Evolutionary conservation across 1,140 invertebrate species (phyloP), one percentile per base, ranked within the genome.

Genomic region (Archivesica marissinica): DNA sequence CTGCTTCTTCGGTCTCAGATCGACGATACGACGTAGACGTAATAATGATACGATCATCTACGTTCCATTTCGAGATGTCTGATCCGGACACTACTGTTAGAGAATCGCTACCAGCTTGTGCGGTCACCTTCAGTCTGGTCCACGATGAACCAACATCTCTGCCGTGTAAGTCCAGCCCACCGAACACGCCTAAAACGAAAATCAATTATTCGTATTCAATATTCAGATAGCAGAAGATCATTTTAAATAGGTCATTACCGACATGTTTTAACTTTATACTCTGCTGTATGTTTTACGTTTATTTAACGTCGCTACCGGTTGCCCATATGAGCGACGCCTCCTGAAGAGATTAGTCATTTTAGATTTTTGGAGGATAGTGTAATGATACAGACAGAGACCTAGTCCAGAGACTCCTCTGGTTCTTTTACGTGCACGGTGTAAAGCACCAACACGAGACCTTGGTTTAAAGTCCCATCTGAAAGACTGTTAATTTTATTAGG

Each of bases 1-100:
- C 82, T 56, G 79, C 72, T 33, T 79, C 80, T 85, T 93, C 92
- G 44, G 56, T 88, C 68, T 93, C 92, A 30, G 76, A 68, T 44
- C 88, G 88, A 52, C 80, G 88, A 33, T 85, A 85, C 25, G 88
- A 54, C 33, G 93, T 92, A 20, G 91, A 90, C 11, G 93, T 90
- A 25, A 93, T 88, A 52, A 93, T 87, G 33, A 93, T 90, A 64
- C 90, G 25, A 64, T 92, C 90, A n/a, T 89, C 89, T 20, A 86
- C 83, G 52, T 77, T 20, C 93, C 93, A 93, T 41, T 88, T 81
- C 25, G 89, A 87, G 7, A 88, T 77, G 15, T 84, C 47, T 38
- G 83, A 30, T 7, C 2, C 56, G 35, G 56, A 17, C 20, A 11
- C 30, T 13, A 91, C 79, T 15, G 54, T 74, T 15, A 93, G 47